phyloP scores from a whole-genome alignment of 2,888 invertebrate species.

The Cordilura impudica region DNA sequence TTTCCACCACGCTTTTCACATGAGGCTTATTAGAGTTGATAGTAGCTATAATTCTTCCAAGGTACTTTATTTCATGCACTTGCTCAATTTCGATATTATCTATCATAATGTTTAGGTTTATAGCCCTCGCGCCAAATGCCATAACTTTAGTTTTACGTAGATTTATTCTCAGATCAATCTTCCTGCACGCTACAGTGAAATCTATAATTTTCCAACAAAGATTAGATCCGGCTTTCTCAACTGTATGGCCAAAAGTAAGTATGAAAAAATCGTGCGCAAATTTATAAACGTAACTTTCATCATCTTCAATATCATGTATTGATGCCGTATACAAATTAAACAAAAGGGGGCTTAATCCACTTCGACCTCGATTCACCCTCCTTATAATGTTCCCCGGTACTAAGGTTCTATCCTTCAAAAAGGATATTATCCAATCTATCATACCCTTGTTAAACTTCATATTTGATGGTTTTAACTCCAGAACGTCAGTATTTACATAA shows the following conservation, averaged over 20 bases:
- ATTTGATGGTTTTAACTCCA: neutral
- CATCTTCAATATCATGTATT: neutral
- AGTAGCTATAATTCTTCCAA: neutral
- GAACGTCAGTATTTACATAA: too few relatives aligned
- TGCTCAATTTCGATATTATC: neutral
- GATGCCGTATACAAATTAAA: conserved; percentile 13
- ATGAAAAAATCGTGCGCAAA: conserved; percentile 26
- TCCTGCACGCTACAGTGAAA: neutral
- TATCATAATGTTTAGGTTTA: neutral
- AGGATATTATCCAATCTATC: neutral
- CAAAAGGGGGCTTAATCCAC: neutral
- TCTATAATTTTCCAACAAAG: too few relatives aligned
- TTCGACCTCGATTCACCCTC: neutral
- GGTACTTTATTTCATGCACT: neutral
- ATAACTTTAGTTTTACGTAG: neutral
- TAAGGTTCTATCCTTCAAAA: too few relatives aligned
- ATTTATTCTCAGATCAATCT: neutral
- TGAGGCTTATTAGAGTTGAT: neutral
- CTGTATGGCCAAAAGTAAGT: neutral
- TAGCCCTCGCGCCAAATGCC: neutral
- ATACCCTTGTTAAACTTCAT: neutral
- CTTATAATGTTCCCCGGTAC: neutral
- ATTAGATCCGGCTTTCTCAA: too few relatives aligned
- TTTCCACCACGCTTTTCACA: neutral
- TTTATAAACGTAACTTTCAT: neutral